Base-by-base conservation (phyloP, 2,113 vertebrate genomes). In the Semnornis frantzii region DNA sequence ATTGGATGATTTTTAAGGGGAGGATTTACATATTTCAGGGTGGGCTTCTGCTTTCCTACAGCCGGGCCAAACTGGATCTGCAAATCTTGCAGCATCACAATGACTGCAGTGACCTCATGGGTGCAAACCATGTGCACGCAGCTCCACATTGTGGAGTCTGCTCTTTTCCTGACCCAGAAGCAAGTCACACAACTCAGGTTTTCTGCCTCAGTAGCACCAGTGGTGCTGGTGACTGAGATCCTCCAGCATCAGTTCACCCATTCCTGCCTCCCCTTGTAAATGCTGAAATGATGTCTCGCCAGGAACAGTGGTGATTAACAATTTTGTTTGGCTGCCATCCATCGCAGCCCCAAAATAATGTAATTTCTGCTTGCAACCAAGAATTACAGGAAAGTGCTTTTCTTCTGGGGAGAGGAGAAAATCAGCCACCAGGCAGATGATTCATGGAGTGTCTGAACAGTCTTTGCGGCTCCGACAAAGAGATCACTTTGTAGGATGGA, bases 101-200 rank as follows among this genome's bases (percentile, higher is more conserved):
- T 15, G 37, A 59, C 10, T 21, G 15, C 46, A 5, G 78, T 27
- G 54, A 12, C 17, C 5, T 1, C 23, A 27, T 3, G 0, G 31
- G 18, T 48, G 44, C 44, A 65, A 54, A 52, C 50, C 21, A 19
- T 1, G 0, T 8, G 15, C 7, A 0, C 16, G 46, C 33, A 80
- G 69, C 33, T 65, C 19, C 0, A 4, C 16, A 4, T 0, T 23
- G n/a, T 5, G 65, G 25, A 39, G 15, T 70, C 66, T 68, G 14
- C 69, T 72, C 59, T 55, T 75, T 60, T 52, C 71, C 77, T 1
- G 3, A 58, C 44, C 50, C 33, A 31, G 12, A 27, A 28, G 8
- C 27, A 12, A 50, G 31, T 23, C 15, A 9, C 6, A 9, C 44
- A 28, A 4, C 14, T 17, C 42, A 15, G 5, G 14, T 82, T 76